phyloP scores from a whole-genome alignment of 1,140 invertebrate genomes.

The Papilio dardanus region DNA sequence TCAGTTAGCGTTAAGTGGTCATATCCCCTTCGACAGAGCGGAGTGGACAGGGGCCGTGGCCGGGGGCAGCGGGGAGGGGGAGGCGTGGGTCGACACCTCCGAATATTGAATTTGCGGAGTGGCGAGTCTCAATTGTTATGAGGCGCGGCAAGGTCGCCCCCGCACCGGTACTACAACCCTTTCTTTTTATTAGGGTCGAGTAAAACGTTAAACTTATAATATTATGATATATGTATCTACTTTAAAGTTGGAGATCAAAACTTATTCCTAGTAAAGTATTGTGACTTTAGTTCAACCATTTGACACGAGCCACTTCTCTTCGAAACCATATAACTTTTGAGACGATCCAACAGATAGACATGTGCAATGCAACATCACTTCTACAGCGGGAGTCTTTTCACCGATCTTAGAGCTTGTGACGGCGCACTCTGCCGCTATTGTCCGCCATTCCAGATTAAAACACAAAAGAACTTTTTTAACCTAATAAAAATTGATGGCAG shows the following conservation, averaged over 20 bases:
- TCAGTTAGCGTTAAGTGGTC: constrained; percentile 77
- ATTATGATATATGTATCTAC: neutral
- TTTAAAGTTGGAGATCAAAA: neutral
- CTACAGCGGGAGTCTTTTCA: neutral
- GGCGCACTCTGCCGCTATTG: neutral
- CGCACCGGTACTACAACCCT: constrained; percentile 73
- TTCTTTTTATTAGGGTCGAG: constrained; percentile 66
- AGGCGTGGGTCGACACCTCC: constrained; percentile 61
- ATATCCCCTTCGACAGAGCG: constrained; percentile 67
- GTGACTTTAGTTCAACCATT: neutral
- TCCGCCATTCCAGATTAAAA: neutral
- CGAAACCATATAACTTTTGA: neutral
- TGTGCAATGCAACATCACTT: too few relatives aligned
- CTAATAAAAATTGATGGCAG: neutral
- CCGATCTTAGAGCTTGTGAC: neutral
- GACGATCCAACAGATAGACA: neutral
- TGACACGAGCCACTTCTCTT: neutral
- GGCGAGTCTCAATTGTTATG: constrained; percentile 77
- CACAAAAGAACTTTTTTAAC: neutral
- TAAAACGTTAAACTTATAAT: neutral
- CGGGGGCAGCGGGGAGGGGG: constrained; percentile 34
- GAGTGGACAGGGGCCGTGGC: constrained; percentile 63
- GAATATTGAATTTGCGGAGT: constrained; percentile 78
- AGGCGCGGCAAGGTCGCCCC: constrained; percentile 70
- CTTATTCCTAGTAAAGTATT: neutral